Conservation (phyloP, 2,888 invertebrate genomes). For the Nephrotoma appendiculata region DNA sequence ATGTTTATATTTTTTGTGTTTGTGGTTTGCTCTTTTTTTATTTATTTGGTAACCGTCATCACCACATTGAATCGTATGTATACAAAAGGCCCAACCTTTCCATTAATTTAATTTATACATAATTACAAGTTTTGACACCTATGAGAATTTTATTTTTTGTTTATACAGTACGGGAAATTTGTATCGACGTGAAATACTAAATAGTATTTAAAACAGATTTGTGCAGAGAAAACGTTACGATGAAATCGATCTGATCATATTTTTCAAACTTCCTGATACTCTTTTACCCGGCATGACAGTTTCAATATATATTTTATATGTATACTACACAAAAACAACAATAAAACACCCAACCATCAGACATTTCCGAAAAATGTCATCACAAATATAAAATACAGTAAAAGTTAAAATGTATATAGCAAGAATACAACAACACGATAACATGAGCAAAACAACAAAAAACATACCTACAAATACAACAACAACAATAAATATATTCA, state of each 20-base stretch:
- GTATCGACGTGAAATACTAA: neutral
- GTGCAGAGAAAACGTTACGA: neutral
- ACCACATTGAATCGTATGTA: neutral
- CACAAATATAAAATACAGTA: neutral
- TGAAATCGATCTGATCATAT: neutral
- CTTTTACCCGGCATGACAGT: neutral
- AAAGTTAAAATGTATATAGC: neutral
- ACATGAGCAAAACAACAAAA: neutral
- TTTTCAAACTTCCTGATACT: neutral
- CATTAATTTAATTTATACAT: neutral
- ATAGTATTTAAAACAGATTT: neutral
- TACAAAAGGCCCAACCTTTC: neutral
- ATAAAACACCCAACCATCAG: neutral
- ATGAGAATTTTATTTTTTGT: neutral
- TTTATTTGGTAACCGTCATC: neutral
- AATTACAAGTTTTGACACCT: neutral
- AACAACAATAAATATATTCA: neutral
- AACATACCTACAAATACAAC: neutral
- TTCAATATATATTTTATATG: neutral
- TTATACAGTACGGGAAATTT: neutral
- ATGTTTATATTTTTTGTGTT: neutral
- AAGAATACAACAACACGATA: neutral
- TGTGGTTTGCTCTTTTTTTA: neutral
- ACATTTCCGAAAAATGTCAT: conserved; percentile 3
- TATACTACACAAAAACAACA: neutral